Conservation (phyloP, 2,113 vertebrate genomes). For the Megaleporinus macrocephalus region DNA sequence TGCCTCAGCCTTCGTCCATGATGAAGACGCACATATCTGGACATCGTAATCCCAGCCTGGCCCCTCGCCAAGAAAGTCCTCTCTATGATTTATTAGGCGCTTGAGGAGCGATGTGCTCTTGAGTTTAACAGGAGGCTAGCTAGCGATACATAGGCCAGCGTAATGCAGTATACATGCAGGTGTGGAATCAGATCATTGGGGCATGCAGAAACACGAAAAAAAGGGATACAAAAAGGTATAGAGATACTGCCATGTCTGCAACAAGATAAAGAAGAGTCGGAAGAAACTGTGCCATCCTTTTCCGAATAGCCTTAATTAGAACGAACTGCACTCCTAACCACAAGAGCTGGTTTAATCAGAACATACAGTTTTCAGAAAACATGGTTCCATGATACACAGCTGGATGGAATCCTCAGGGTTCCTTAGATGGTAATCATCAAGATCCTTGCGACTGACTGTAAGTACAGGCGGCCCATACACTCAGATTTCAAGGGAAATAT, state of each 20-base stretch:
- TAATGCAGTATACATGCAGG: constrained; percentile 13
- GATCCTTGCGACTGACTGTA: constrained; percentile 44
- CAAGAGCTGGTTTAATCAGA: background rate
- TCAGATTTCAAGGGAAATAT: constrained; percentile 58
- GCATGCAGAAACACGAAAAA: background rate
- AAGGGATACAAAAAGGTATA: background rate
- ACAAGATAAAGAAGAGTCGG: background rate
- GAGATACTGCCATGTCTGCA: background rate
- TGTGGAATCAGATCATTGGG: constrained; percentile 6
- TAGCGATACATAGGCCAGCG: background rate
- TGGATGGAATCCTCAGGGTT: constrained; percentile 40
- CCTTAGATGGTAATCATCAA: constrained; percentile 67
- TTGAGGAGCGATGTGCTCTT: constrained; percentile 40
- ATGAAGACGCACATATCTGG: constrained; percentile 61
- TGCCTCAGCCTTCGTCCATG: constrained; percentile 47
- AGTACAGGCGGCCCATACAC: constrained; percentile 35
- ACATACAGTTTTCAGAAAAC: background rate
- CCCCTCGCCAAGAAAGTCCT: constrained; percentile 46
- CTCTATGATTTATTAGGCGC: constrained; percentile 53
- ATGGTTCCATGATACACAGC: constrained; percentile 3
- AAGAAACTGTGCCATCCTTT: background rate
- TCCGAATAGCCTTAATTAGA: background rate
- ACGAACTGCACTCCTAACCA: background rate
- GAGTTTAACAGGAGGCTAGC: constrained; percentile 20
- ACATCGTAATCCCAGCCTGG: constrained; percentile 57